phyloP scores from a whole-genome alignment of 2,113 vertebrate species.

The Sardina pilchardus region DNA sequence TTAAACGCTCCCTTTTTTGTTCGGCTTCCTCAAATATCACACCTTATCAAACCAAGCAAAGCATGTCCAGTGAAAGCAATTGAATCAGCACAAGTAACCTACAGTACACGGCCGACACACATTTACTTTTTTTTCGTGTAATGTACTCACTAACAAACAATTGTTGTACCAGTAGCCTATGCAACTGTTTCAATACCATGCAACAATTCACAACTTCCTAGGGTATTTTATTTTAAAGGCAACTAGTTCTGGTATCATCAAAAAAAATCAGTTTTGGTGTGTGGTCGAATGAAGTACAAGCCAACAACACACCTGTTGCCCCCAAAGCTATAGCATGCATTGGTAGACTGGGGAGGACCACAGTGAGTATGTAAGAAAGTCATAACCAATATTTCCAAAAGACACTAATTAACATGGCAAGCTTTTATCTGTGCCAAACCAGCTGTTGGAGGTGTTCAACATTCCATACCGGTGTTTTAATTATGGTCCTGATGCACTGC shows the following conservation, averaged over 20 bases:
- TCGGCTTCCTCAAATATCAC: constrained; percentile 2
- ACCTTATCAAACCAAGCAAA: background rate
- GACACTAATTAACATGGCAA: background rate
- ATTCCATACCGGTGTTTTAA: background rate
- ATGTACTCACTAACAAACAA: background rate
- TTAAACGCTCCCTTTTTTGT: background rate
- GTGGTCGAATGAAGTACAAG: background rate
- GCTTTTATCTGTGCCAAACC: background rate
- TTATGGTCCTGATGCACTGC: background rate
- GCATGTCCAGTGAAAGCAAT: background rate
- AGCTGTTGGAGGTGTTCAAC: background rate
- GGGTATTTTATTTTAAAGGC: background rate
- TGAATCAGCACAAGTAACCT: background rate
- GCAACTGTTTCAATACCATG: too few species aligned
- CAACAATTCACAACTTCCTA: too few species aligned
- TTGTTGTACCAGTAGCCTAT: too few species aligned
- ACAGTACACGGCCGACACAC: background rate
- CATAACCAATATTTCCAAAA: background rate
- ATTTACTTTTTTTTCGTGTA: background rate
- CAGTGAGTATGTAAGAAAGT: background rate
- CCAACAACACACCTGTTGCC: background rate
- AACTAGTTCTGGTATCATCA: background rate
- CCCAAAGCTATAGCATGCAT: too few species aligned
- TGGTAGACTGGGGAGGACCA: background rate
- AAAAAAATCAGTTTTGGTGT: background rate